A percentile compares a stretch with the other conserved stretches of the same genome.
These are phyloP conservation scores for Galerucella nymphaeae DNA, from an alignment of 2,888 invertebrate genomes.

Conservation along the genomic window DNA sequence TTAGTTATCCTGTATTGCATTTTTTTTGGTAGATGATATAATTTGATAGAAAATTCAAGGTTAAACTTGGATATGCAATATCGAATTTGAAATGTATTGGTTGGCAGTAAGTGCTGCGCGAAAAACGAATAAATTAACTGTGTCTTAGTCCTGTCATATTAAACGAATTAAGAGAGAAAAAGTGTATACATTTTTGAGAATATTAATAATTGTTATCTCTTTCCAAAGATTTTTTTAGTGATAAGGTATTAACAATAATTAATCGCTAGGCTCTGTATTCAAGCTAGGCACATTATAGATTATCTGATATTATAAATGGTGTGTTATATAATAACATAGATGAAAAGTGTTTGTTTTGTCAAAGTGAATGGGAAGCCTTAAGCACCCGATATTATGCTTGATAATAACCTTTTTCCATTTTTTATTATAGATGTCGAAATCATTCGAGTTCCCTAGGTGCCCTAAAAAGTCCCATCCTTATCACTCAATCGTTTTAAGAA, in stretches of 20 bases:
- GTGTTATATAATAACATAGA: slow-evolving; percentile 42
- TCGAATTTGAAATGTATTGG: slow-evolving; percentile 28
- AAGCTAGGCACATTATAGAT: slow-evolving; percentile 56
- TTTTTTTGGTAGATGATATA: no score
- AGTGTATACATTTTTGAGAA: slow-evolving; percentile 65
- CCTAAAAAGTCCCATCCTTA: slow-evolving; percentile 34
- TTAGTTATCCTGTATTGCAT: no score
- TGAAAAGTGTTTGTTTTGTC: slow-evolving; percentile 50
- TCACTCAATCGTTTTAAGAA: slow-evolving; percentile 53
- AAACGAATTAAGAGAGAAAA: slow-evolving; percentile 64
- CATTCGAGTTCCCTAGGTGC: slow-evolving; percentile 53
- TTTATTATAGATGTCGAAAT: slow-evolving; percentile 60
- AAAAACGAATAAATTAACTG: slow-evolving; percentile 65
- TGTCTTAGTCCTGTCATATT: slow-evolving; percentile 68
- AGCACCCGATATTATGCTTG: slow-evolving; percentile 47
- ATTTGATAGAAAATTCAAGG: no score
- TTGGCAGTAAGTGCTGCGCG: slow-evolving; percentile 36
- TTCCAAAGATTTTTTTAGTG: slow-evolving; percentile 66
- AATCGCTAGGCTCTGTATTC: slow-evolving; percentile 60
- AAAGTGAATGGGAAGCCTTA: slow-evolving; percentile 46
- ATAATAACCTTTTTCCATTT: slow-evolving; percentile 55
- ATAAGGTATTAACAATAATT: slow-evolving; percentile 60
- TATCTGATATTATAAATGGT: slow-evolving; percentile 50
- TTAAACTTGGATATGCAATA: no score
- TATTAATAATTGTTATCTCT: slow-evolving; percentile 65